Percentiles rank a stretch among this genome's conserved stretches.
phyloP scores from a whole-genome alignment of 1,140 invertebrate genomes.

The Microplitis mediator region DNA sequence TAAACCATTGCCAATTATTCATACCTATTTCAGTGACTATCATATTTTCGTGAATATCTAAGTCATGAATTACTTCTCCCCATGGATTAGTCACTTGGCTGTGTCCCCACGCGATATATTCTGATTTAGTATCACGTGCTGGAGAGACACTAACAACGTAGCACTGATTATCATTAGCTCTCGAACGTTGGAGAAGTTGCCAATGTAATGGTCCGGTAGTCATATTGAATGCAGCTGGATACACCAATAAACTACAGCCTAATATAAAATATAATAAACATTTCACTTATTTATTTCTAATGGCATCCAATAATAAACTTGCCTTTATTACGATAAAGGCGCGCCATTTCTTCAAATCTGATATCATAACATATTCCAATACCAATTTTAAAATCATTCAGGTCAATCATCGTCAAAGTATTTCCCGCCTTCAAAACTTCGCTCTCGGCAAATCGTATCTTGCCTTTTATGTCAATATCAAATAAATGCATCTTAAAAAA shows the following conservation, averaged over 20 bases:
- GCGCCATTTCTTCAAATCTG: constrained; percentile 87
- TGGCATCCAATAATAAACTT: constrained; percentile 16
- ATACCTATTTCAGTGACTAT: constrained; percentile 78
- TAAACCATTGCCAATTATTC: too few species aligned
- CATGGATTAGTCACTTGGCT: constrained; percentile 86
- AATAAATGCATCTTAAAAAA: constrained; percentile 84
- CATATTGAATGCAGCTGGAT: constrained; percentile 96
- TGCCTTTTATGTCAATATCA: constrained; percentile 92
- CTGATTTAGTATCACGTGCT: constrained; percentile 72
- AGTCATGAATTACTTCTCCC: constrained; percentile 77
- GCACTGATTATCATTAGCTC: constrained; percentile 89
- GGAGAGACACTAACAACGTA: constrained; percentile 78
- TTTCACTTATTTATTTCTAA: constrained; percentile 37
- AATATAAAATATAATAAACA: constrained; percentile 36
- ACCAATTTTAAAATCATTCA: constrained; percentile 80
- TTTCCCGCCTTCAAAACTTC: constrained; percentile 81
- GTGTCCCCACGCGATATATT: constrained; percentile 90
- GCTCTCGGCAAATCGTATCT: constrained; percentile 93
- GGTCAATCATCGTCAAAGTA: constrained; percentile 76
- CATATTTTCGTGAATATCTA: constrained; percentile 74
- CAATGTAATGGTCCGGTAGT: constrained; percentile 93
- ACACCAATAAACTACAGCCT: constrained; percentile 85
- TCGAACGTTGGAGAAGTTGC: constrained; percentile 79
- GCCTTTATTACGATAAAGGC: constrained; percentile 80
- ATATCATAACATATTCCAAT: constrained; percentile 95